phyloP scores from a whole-genome alignment of 1,140 invertebrate species.

The Drosophila lowei region DNA sequence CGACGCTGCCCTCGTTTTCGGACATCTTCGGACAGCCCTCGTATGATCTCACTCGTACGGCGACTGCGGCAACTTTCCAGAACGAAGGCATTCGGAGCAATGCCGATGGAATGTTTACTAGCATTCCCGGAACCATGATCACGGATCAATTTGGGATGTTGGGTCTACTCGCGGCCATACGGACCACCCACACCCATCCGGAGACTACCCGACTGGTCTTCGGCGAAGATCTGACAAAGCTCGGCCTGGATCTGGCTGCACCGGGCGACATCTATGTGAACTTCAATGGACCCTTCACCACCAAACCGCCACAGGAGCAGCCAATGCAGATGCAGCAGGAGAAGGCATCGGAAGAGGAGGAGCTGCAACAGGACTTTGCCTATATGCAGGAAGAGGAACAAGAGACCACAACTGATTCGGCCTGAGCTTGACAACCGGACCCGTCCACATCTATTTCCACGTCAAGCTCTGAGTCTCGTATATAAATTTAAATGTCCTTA shows the following conservation, averaged over 20 bases:
- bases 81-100: slow-evolving; percentile 13
- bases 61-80: not conserved
- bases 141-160: slow-evolving; percentile 43
- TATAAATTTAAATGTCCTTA: too few species aligned
- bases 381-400: too few species aligned
- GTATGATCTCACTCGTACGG: not conserved
- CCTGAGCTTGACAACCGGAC: too few species aligned
- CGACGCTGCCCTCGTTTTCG: slow-evolving; percentile 50
- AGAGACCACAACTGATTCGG: too few species aligned
- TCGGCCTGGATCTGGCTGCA: slow-evolving; percentile 56
- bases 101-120: slow-evolving; percentile 10
- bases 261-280: slow-evolving; percentile 68
- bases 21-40: slow-evolving; percentile 60
- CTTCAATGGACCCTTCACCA: slow-evolving; percentile 67
- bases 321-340: not conserved
- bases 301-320: slow-evolving; percentile 25
- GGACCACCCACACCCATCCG: slow-evolving; percentile 10
- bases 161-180: slow-evolving; percentile 35
- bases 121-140: slow-evolving; percentile 26
- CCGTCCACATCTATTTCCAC: too few species aligned
- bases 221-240: slow-evolving; percentile 62
- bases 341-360: too few species aligned
- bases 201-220: slow-evolving; percentile 38
- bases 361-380: too few species aligned
- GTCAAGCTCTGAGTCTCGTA: too few species aligned